These are phyloP conservation scores for Plestiodon gilberti DNA, from an alignment of 2,113 vertebrate species.

Conservation along the genomic window DNA sequence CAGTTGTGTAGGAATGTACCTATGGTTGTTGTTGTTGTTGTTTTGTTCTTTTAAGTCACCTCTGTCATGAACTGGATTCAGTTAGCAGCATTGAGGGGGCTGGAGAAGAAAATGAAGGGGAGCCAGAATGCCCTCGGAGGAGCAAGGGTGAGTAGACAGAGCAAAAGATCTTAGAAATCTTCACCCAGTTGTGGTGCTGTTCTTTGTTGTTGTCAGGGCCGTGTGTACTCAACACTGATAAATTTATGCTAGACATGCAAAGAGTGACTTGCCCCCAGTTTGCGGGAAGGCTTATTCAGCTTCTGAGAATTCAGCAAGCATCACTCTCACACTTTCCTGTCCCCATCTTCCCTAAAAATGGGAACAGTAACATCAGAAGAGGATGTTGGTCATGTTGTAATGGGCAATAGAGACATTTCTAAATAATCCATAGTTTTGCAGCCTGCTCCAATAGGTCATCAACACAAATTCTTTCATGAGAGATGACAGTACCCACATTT, in stretches of 20 bases:
- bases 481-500: neutral
- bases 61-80: conserved; percentile 88
- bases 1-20: neutral
- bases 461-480: neutral
- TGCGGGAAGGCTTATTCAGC: neutral
- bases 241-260: neutral
- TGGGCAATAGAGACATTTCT: neutral
- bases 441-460: neutral
- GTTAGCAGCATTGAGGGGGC: conserved; percentile 70
- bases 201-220: neutral
- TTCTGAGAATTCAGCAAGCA: neutral
- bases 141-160: conserved; percentile 75
- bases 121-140: conserved; percentile 75
- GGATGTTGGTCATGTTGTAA: neutral
- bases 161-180: neutral
- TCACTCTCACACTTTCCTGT: neutral
- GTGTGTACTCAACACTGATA: neutral
- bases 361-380: neutral
- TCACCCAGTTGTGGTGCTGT: neutral
- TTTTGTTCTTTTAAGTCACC: conserved; percentile 68
- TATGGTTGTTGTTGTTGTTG: neutral
- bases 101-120: conserved; percentile 72
- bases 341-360: neutral
- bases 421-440: neutral
- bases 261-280: neutral